A percentile compares a stretch with the other conserved stretches of the same genome.
Conservation (phyloP, 92 coral and sea anemone species). For the Epizoanthus stellaris region DNA sequence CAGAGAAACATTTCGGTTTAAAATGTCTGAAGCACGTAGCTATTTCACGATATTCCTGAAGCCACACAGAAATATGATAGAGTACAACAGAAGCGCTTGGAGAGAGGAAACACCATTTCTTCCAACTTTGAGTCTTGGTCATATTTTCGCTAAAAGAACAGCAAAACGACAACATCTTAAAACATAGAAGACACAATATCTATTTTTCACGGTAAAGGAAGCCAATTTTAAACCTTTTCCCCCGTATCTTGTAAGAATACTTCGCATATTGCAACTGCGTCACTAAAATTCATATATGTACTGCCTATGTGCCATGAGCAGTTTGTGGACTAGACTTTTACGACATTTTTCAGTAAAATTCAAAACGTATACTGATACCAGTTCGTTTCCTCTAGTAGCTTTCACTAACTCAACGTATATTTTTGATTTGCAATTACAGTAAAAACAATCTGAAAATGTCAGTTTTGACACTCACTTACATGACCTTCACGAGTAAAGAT, state of each 20-base stretch:
- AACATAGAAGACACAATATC: background rate
- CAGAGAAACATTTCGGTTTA: background rate
- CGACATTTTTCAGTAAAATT: no score
- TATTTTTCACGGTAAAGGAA: background rate
- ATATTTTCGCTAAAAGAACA: background rate
- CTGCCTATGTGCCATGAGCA: background rate
- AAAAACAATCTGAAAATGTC: background rate
- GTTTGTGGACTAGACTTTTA: no score
- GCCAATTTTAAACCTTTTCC: background rate
- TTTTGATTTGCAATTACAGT: background rate
- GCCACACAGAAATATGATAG: conserved; percentile 1
- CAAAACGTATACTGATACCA: no score
- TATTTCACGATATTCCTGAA: conserved; percentile 5
- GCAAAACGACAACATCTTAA: background rate
- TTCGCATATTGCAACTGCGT: conserved; percentile 34
- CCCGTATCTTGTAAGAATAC: background rate
- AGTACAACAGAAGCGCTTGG: conserved; percentile 4
- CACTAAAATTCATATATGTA: conserved; percentile 25
- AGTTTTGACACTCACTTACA: conserved; percentile 4
- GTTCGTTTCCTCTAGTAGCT: no score
- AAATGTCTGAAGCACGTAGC: background rate
- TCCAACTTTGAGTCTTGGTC: background rate
- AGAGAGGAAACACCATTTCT: background rate
- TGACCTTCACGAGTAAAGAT: background rate
- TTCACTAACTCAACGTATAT: background rate